These are phyloP conservation scores for Stenodera caucasica DNA, from an alignment of 2,888 invertebrate genomes.

Conservation along the genomic window DNA sequence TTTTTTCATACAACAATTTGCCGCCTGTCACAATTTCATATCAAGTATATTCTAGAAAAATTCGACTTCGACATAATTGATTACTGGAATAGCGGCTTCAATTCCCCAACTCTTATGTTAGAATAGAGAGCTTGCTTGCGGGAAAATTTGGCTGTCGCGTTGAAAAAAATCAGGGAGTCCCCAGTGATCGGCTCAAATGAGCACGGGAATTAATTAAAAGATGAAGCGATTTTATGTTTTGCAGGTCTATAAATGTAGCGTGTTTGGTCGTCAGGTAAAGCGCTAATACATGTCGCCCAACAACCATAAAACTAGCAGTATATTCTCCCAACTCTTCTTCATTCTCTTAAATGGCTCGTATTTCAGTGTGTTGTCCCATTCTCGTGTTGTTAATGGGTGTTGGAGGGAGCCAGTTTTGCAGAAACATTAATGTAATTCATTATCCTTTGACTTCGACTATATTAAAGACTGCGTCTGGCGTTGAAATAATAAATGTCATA, in stretches of 20 bases:
- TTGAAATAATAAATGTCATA: conserved; percentile 21
- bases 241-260: conserved; percentile 48
- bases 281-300: conserved; percentile 54
- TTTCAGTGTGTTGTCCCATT: conserved; percentile 54
- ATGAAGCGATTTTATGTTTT: conserved; percentile 54
- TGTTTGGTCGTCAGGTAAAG: conserved; percentile 51
- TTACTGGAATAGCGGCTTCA: too few relatives aligned
- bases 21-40: conserved; percentile 45
- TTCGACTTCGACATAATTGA: too few relatives aligned
- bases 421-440: conserved; percentile 56
- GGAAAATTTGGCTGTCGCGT: conserved; percentile 26
- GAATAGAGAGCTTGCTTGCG: background rate
- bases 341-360: conserved; percentile 56
- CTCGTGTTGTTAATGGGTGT: conserved; percentile 53
- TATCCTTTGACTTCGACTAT: conserved; percentile 46
- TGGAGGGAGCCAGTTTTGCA: conserved; percentile 52
- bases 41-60: too few relatives aligned
- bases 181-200: conserved; percentile 37
- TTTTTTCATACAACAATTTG: conserved; percentile 46
- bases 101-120: background rate
- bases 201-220: conserved; percentile 54
- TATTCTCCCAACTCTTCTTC: conserved; percentile 52
- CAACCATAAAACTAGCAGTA: conserved; percentile 53
- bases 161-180: background rate
- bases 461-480: conserved; percentile 34